phyloP scores from a whole-genome alignment of 2,113 vertebrate genomes.

The Callorhinus ursinus region DNA sequence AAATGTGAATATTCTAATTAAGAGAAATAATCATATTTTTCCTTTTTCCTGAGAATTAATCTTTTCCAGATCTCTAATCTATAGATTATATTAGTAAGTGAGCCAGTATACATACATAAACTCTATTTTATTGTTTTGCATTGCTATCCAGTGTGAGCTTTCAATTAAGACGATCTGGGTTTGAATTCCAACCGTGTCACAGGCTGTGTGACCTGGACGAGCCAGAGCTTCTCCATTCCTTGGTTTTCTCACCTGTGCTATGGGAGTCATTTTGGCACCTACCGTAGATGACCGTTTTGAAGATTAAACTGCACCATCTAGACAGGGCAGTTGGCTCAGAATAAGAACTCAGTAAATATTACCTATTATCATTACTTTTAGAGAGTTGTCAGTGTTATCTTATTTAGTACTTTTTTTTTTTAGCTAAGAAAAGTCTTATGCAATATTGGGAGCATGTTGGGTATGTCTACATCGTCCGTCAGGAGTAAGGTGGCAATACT shows the following conservation, averaged over 20 bases:
- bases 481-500: neutral
- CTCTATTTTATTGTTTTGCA: neutral
- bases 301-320: neutral
- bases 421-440: neutral
- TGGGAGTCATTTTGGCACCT: neutral
- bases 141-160: neutral
- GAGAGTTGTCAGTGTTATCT: neutral
- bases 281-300: neutral
- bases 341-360: neutral
- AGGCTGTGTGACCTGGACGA: neutral
- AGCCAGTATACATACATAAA: neutral
- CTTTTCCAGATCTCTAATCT: neutral
- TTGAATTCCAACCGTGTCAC: neutral
- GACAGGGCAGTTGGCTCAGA: neutral
- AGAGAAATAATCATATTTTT: neutral
- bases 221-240: neutral
- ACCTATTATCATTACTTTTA: conserved; percentile 23
- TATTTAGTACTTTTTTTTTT: neutral
- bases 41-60: neutral
- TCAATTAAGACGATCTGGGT: neutral
- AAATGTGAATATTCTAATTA: neutral
- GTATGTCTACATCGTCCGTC: neutral
- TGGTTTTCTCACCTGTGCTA: neutral
- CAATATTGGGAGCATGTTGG: neutral
- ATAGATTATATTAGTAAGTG: neutral